A percentile compares a stretch with the other conserved stretches of the same genome.
These are phyloP conservation scores for Podarcis lilfordi DNA, from an alignment of 2,797 vertebrate genomes.

Conservation along the genomic window DNA sequence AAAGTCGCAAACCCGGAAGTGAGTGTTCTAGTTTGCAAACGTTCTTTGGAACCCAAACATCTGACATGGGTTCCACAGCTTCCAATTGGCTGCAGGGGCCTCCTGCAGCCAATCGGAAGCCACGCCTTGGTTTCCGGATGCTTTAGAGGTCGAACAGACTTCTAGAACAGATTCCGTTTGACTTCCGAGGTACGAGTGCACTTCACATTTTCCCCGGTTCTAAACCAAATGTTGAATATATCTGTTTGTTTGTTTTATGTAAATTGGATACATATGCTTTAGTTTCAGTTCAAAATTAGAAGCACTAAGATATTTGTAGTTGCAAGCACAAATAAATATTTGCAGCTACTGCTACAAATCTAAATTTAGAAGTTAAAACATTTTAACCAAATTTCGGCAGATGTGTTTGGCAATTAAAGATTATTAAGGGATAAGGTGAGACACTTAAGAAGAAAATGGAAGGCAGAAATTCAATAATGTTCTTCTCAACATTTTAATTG, in stretches of 20 bases:
- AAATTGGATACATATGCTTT: not conserved
- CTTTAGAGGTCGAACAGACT: no score
- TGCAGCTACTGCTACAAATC: not conserved
- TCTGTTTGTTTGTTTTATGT: not conserved
- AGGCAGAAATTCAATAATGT: not conserved
- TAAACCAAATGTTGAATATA: no score
- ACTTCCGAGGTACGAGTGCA: no score
- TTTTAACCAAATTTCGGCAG: not conserved
- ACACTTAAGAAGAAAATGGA: not conserved
- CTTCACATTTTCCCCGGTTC: not conserved
- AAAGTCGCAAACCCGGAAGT: no score
- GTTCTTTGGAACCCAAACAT: no score
- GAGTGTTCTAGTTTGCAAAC: no score
- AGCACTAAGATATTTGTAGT: not conserved
- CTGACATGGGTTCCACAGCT: no score
- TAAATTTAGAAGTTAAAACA: not conserved
- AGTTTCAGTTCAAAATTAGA: not conserved
- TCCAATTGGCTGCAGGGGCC: no score
- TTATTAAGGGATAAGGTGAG: not conserved
- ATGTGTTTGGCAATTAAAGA: not conserved
- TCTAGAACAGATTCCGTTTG: no score
- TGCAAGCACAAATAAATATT: not conserved
- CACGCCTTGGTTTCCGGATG: no score
- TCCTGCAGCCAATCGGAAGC: no score
- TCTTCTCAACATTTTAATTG: constrained; percentile 2